Conservation (phyloP, 2,797 vertebrate species). For the Falco cherrug region DNA sequence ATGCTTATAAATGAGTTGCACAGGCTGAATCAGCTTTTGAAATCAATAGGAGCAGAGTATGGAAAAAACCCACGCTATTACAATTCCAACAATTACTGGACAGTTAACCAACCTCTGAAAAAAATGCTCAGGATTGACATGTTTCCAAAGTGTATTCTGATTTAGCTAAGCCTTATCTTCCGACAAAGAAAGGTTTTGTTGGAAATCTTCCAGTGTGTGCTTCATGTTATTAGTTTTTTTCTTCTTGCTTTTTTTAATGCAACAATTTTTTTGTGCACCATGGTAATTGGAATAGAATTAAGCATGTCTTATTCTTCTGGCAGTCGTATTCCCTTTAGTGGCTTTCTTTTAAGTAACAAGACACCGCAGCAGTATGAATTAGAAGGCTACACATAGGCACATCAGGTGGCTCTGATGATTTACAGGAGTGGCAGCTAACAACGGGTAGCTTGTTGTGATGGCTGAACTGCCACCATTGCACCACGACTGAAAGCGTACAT, state of each 20-base stretch:
- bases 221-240: not conserved
- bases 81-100: not conserved
- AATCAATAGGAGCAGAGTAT: not conserved
- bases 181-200: not conserved
- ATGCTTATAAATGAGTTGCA: not conserved
- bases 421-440: conserved; percentile 16
- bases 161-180: conserved; percentile 16
- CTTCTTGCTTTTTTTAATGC: not conserved
- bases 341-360: conserved; percentile 28
- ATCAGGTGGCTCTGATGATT: conserved; percentile 42
- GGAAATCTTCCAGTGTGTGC: not conserved
- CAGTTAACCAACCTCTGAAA: conserved; percentile 3
- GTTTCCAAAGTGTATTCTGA: not conserved
- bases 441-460: conserved; percentile 9
- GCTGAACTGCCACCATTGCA: not conserved
- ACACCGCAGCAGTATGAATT: conserved; percentile 42
- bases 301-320: not conserved
- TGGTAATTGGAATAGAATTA: not conserved
- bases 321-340: not conserved
- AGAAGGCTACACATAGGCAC: conserved; percentile 55
- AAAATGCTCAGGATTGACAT: not conserved
- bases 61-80: not conserved
- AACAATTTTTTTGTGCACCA: rapidly evolving
- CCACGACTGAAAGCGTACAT: not conserved
- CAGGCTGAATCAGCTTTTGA: not conserved